These are phyloP conservation scores for Rhinogobius similis DNA, from an alignment of 2,113 vertebrate species.

Conservation along the genomic window DNA sequence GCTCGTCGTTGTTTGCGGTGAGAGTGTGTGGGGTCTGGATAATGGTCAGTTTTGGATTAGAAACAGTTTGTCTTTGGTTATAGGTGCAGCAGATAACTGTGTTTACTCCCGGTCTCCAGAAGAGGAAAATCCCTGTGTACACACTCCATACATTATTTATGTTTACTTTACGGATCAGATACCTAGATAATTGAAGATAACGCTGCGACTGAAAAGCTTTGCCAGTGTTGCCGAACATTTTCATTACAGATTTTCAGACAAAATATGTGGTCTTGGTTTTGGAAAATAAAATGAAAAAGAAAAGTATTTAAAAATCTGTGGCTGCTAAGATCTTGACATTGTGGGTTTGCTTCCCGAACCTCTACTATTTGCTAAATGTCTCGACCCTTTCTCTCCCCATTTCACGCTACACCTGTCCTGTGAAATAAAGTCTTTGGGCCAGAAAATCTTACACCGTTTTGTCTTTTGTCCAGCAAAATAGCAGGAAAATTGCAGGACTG, in stretches of 20 bases:
- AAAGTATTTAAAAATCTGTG: too few species aligned
- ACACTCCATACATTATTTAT: constrained; percentile 54
- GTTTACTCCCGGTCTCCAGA: constrained; percentile 57
- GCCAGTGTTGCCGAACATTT: constrained; percentile 35
- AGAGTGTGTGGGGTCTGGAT: constrained; percentile 36
- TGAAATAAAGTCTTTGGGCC: too few species aligned
- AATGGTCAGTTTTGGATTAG: constrained; percentile 54
- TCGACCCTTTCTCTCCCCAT: too few species aligned
- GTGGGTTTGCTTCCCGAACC: too few species aligned
- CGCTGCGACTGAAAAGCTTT: constrained; percentile 18
- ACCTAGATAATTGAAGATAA: constrained; percentile 63
- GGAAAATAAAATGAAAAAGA: too few species aligned
- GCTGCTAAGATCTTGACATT: too few species aligned
- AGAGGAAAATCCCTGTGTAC: constrained; percentile 49
- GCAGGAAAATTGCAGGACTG: too few species aligned
- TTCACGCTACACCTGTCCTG: too few species aligned
- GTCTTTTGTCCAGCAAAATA: too few species aligned
- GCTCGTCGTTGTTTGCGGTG: not conserved
- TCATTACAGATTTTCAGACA: constrained; percentile 41
- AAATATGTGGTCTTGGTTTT: too few species aligned
- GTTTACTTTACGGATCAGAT: constrained; percentile 63
- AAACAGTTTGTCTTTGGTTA: constrained; percentile 46
- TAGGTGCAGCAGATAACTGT: constrained; percentile 60
- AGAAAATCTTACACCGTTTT: too few species aligned
- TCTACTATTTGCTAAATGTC: too few species aligned